phyloP scores from a whole-genome alignment of 2,888 invertebrate genomes.

The Coelogynopora nodosa region DNA sequence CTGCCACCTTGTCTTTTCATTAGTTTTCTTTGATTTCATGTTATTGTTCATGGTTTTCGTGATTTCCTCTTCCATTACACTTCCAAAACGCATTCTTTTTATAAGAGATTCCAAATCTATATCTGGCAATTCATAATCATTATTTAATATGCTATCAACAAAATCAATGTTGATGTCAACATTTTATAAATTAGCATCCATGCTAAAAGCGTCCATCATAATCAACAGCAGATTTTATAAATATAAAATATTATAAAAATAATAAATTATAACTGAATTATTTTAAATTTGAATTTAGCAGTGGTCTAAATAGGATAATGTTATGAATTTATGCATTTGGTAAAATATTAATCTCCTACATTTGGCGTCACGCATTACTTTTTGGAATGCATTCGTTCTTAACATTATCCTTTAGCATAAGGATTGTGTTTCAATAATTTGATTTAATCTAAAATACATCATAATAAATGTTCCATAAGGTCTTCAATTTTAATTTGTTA shows the following conservation, averaged over 20 bases:
- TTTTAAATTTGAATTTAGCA: constrained; percentile 28
- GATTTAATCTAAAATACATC: no score
- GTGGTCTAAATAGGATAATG: constrained; percentile 14
- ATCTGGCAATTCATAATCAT: not conserved
- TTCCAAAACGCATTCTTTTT: constrained; percentile 23
- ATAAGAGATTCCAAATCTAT: constrained; percentile 2
- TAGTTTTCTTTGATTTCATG: constrained; percentile 25
- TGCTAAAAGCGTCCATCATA: constrained; percentile 7
- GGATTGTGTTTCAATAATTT: no score
- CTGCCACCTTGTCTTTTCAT: not conserved
- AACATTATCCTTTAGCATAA: no score
- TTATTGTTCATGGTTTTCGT: constrained; percentile 30
- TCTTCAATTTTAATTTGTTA: no score
- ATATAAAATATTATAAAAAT: not conserved
- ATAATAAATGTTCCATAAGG: no score
- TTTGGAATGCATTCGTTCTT: no score
- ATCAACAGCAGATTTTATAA: constrained; percentile 16
- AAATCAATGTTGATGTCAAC: not conserved
- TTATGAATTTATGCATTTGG: constrained; percentile 14
- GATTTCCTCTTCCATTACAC: constrained; percentile 10
- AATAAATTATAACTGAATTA: constrained; percentile 6
- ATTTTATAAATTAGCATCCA: not conserved
- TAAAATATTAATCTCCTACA: not conserved
- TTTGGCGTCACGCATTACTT: not conserved
- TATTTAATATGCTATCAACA: constrained; percentile 27